phyloP scores from a whole-genome alignment of 2,888 invertebrate species.

The Marronus borbonicus region DNA sequence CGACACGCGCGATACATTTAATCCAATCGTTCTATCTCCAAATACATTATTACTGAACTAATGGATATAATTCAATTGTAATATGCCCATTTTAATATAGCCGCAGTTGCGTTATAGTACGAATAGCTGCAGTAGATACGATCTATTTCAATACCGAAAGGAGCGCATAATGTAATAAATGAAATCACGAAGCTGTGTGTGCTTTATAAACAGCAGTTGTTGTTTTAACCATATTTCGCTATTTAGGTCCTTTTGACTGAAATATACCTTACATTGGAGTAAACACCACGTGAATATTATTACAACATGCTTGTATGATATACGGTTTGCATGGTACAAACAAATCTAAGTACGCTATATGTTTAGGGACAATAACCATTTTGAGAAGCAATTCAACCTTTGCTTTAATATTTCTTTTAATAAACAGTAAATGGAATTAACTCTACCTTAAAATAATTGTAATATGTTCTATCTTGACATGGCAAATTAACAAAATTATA shows the following conservation, averaged over 20 bases:
- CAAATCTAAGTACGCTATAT: neutral
- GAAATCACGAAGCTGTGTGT: slow-evolving; percentile 24
- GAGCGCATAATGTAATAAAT: slow-evolving; percentile 1
- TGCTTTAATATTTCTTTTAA: neutral
- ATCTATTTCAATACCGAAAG: slow-evolving; percentile 15
- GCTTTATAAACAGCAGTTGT: slow-evolving; percentile 28
- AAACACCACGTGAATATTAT: neutral
- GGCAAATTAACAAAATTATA: no score
- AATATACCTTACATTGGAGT: neutral
- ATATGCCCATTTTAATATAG: slow-evolving; percentile 36
- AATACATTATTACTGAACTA: slow-evolving; percentile 43
- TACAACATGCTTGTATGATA: neutral
- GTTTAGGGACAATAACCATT: neutral
- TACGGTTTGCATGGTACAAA: neutral
- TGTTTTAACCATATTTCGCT: slow-evolving; percentile 7
- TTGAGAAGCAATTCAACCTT: neutral
- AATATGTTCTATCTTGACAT: neutral
- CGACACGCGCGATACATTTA: slow-evolving; percentile 16
- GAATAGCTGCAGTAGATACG: slow-evolving; percentile 11
- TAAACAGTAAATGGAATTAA: neutral
- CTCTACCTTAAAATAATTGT: neutral
- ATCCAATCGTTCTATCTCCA: slow-evolving; percentile 45
- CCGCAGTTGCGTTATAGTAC: slow-evolving; percentile 2
- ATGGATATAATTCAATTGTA: slow-evolving; percentile 45
- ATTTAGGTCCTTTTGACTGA: neutral